phyloP scores from a whole-genome alignment of 1,140 invertebrate species.

The Zaprionus gabonicus region DNA sequence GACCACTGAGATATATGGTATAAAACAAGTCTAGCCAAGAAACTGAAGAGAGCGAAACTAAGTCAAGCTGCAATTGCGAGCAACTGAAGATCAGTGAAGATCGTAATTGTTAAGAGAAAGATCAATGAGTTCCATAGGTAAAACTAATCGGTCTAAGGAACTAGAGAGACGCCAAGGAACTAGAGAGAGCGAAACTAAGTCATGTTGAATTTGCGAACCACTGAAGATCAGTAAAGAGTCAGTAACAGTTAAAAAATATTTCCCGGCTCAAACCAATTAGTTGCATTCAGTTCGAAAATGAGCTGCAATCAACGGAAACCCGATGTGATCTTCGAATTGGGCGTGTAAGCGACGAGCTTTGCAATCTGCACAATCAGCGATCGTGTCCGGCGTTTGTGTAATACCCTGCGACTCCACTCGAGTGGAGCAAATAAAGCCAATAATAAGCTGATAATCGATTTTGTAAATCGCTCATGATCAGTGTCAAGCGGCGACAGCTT shows the following conservation, averaged over 20 bases:
- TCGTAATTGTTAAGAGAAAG: background rate
- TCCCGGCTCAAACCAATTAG: background rate
- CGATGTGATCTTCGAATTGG: background rate
- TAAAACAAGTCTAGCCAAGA: too few relatives aligned
- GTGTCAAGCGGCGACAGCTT: slow-evolving; percentile 8
- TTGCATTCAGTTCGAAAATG: background rate
- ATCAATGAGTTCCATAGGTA: too few relatives aligned
- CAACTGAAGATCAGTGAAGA: too few relatives aligned
- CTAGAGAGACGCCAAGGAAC: too few relatives aligned
- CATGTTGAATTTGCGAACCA: background rate
- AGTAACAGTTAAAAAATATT: background rate
- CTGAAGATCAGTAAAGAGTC: background rate
- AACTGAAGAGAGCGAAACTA: too few relatives aligned
- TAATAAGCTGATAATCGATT: slow-evolving; percentile 35
- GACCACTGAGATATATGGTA: too few relatives aligned
- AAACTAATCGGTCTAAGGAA: too few relatives aligned
- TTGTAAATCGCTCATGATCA: slow-evolving; percentile 42
- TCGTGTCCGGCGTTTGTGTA: slow-evolving; percentile 9
- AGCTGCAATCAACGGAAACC: background rate
- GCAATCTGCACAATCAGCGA: background rate
- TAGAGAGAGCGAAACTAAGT: background rate
- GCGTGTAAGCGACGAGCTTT: background rate
- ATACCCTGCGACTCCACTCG: slow-evolving; percentile 9
- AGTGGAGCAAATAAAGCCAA: slow-evolving; percentile 13
- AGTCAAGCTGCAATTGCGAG: too few relatives aligned